phyloP scores from a whole-genome alignment of 2,113 vertebrate genomes.

The Brachyistius frenatus region DNA sequence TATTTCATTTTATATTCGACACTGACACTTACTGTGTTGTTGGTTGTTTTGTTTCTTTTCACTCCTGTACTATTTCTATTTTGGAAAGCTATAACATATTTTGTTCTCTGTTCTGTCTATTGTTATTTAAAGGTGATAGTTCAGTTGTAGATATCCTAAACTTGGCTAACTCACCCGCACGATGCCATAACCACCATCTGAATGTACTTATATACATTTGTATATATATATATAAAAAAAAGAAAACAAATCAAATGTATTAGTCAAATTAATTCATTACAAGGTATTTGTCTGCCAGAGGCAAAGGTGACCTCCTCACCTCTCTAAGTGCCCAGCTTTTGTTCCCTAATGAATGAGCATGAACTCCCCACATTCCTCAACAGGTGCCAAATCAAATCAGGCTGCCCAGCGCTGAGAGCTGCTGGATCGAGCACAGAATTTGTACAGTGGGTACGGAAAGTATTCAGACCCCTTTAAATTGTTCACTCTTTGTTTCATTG shows the following conservation, averaged over 20 bases:
- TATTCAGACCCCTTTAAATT: too few species aligned
- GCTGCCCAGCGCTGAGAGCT: too few species aligned
- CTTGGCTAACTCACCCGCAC: too few species aligned
- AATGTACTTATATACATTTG: too few species aligned
- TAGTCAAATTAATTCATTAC: neutral
- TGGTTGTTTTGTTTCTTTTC: too few species aligned
- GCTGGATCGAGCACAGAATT: slow-evolving; percentile 9
- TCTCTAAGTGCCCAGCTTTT: neutral
- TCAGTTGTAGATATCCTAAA: neutral
- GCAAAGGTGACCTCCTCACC: slow-evolving; percentile 33
- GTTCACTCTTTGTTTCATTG: too few species aligned
- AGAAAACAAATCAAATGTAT: neutral
- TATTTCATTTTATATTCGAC: too few species aligned
- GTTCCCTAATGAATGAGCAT: slow-evolving; percentile 9
- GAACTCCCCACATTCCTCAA: slow-evolving; percentile 19
- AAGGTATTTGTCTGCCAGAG: neutral
- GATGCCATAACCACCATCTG: neutral
- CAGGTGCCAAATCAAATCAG: slow-evolving; percentile 17
- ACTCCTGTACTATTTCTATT: too few species aligned
- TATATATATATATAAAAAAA: neutral
- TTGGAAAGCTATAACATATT: too few species aligned
- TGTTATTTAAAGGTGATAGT: neutral
- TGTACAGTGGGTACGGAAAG: too few species aligned
- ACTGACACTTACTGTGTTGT: too few species aligned
- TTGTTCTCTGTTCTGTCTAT: too few species aligned